Evolutionary conservation across 2,797 vertebrate species (phyloP).

Genomic region (Poeciliopsis paucimaculata): DNA sequence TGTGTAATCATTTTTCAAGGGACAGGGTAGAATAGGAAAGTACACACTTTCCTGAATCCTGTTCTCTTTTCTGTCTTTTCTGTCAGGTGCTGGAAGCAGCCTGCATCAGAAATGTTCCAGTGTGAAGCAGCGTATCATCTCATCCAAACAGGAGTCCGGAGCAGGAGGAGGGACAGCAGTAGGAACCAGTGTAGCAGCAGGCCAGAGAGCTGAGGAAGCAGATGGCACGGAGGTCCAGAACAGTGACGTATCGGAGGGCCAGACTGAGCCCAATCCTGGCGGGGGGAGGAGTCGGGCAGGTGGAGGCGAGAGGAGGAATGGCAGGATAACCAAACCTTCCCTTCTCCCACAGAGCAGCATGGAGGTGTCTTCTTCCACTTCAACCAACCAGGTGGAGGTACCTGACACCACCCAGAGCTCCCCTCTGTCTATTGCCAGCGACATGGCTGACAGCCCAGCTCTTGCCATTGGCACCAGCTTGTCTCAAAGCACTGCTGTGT

Average conservation of each 20-base stretch:
- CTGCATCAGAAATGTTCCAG: conserved; percentile 99
- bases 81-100: conserved; percentile 95
- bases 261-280: conserved; percentile 88
- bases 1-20: neutral
- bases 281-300: conserved; percentile 77
- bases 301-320: conserved; percentile 91
- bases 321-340: conserved; percentile 92
- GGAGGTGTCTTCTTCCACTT: conserved; percentile 91
- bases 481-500: conserved; percentile 92
- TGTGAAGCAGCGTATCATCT: conserved; percentile 99
- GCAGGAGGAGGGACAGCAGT: conserved; percentile 81
- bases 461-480: conserved; percentile 92
- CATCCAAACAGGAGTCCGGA: conserved; percentile 95
- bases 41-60: conserved; percentile 3
- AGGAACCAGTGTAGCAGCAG: conserved; percentile 75
- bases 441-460: conserved; percentile 95
- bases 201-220: conserved; percentile 80
- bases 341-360: conserved; percentile 97
- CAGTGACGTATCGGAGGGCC: conserved; percentile 98
- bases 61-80: conserved; percentile 36
- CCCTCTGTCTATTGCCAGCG: conserved; percentile 95
- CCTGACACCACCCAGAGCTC: conserved; percentile 99
- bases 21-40: neutral
- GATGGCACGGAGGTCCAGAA: conserved; percentile 96
- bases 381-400: conserved; percentile 96